Base-by-base conservation (phyloP, 2,797 vertebrate genomes). In the Melanotaenia parkinsoni region DNA sequence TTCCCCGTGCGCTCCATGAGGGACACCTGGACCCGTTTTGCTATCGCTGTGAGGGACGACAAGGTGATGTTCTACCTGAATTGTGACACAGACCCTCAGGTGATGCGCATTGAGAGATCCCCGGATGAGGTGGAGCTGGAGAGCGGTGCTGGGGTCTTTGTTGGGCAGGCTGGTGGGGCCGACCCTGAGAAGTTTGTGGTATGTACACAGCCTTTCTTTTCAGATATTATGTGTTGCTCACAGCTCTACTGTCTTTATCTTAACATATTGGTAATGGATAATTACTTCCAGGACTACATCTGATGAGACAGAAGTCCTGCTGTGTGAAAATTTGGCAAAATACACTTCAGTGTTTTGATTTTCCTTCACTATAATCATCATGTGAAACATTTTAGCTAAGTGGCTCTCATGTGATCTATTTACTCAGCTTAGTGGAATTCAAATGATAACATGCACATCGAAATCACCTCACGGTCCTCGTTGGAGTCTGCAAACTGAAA, bases 141-240 rank as follows among this genome's bases (percentile, higher is more conserved):
- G 47, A 75, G 86, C 0, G 95, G 95, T 0, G 94, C 98, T 0
- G 96, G 96, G 24, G 86, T 99, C 76, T 99, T 99, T 12, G 95
- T 99, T 28, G 98, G 95, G 1, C 97, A 98, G 72, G 97, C 96
- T 1, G 97, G 98, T 87, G 95, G 94, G 2, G 95, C 96, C 0
- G 96, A 98, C 69, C 89, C 94, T 0, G 94, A 96, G 56, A 97
- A 95, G 77, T 99, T 98, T 71, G 88, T 97, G 97, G 98, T 99
- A 91, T 61, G 94, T 85, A 64, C 8, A 11, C 56, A 30, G 1
- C 0, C n/a, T 53, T 51, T 26, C 22, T 54, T 76, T 33, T 51
- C 0, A 45, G 72, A 57, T 20, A 12, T 50, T 10, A 47, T 16
- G 5, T 30, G 18, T 20, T 3, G 2, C 10, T 40, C 1, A 26